Conservation (phyloP, 2,113 vertebrate species). For the Dasyurus viverrinus region DNA sequence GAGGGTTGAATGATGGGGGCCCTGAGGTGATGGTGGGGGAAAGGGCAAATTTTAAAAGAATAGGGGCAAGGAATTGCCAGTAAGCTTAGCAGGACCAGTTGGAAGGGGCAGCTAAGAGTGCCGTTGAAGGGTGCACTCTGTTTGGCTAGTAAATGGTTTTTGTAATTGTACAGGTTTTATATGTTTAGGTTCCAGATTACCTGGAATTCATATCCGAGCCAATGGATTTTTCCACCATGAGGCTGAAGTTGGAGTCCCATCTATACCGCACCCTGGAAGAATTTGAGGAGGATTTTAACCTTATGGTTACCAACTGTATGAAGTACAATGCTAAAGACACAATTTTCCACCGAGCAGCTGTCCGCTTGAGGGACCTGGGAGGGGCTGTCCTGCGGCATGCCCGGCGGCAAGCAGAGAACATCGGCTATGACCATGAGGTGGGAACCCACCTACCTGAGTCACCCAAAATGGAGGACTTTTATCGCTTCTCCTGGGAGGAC, state of each 20-base stretch:
- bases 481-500: constrained; percentile 97
- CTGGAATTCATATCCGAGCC: constrained; percentile 97
- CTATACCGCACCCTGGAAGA: constrained; percentile 93
- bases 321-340: constrained; percentile 98
- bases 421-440: constrained; percentile 92
- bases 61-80: not conserved
- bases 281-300: constrained; percentile 97
- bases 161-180: constrained; percentile 92
- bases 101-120: constrained; percentile 68
- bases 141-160: constrained; percentile 89
- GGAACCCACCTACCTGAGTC: constrained; percentile 95
- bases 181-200: constrained; percentile 98
- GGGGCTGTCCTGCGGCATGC: constrained; percentile 94
- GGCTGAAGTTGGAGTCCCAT: constrained; percentile 94
- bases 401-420: constrained; percentile 93
- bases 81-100: not conserved
- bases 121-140: constrained; percentile 81
- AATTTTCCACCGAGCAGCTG: constrained; percentile 95
- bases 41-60: not conserved
- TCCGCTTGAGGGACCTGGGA: constrained; percentile 93
- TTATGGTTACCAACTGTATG: constrained; percentile 99
- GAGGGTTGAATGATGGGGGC: not conserved
- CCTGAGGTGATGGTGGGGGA: not conserved
- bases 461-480: constrained; percentile 94
- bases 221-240: constrained; percentile 99